A percentile compares a stretch with the other conserved stretches of the same genome.
phyloP scores from a whole-genome alignment of 2,888 invertebrate genomes.

The Anoplius nigerrimus region DNA sequence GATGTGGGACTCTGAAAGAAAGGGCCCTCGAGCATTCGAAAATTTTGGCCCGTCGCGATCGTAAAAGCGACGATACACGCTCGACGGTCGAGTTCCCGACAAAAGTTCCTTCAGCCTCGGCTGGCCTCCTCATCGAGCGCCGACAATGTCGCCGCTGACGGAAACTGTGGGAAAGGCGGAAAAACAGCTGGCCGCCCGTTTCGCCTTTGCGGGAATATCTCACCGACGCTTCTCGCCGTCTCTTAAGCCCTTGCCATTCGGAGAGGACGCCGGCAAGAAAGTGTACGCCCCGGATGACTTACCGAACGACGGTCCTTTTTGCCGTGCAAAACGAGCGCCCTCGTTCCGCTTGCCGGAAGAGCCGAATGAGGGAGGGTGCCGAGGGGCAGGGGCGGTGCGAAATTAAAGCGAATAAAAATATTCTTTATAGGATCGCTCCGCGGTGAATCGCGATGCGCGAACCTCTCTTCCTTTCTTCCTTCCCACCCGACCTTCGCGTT shows the following conservation, averaged over 20 bases:
- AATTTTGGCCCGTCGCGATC: slow-evolving; percentile 21
- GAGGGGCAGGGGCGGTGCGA: no score
- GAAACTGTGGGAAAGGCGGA: slow-evolving; percentile 22
- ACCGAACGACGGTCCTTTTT: no score
- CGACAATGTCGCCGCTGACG: slow-evolving; percentile 9
- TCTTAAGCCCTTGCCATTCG: neutral
- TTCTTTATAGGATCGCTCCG: no score
- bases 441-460: no score
- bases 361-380: no score
- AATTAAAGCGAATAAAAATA: no score
- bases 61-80: slow-evolving; percentile 18
- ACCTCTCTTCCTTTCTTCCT: no score
- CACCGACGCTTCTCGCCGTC: neutral
- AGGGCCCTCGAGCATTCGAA: no score
- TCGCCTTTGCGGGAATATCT: neutral
- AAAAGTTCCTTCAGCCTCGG: slow-evolving; percentile 31
- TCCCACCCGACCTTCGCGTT: no score
- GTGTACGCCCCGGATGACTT: no score
- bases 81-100: slow-evolving; percentile 17
- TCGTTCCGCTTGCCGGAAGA: no score
- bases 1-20: neutral
- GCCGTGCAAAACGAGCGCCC: no score
- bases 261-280: neutral
- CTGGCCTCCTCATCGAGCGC: neutral
- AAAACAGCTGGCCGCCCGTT: slow-evolving; percentile 9